Base-by-base conservation (phyloP, 2,888 invertebrate genomes). In the Ceriagrion tenellum region DNA sequence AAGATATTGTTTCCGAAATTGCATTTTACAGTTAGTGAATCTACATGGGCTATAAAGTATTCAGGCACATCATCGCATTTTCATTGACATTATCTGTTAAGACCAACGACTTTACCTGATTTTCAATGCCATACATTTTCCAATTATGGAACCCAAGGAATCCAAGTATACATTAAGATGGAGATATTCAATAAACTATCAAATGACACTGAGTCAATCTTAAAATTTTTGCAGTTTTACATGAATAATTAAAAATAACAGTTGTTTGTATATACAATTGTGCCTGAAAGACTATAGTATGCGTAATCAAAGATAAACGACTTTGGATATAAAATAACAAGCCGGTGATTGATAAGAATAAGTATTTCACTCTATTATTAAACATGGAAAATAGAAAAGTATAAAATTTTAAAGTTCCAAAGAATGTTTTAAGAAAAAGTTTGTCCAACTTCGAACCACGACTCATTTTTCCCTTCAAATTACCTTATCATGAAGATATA, bases 401-500 rank as follows among this genome's bases (percentile, higher is more conserved):
- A 18, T 81, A 23, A 69, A 69, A 35, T 35, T 81, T 81, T 69
- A 18, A 13, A 35, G 4, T 81, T 81, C 35, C 81, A 81, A 35
- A 35, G 18, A 40, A 59, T 91, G 55, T 8, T 93, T 69, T 47
- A 23, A 55, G 69, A 93, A 6, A 93, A 63, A 35, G 0, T 93
- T 55, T 93, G 93, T 93, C 93, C 93, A 69, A 93, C 93, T 93
- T 69, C 93, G 74, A 93, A 93, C 93, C 93, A 93, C 93, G 93
- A 93, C 93, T 93, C 93, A 47, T 74, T 93, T 81, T 93, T 93
- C 93, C 93, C 93, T 93, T 93, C 93, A 93, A 93, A 93, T 93
- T 93, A 93, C 93, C 93, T 93, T 93, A 69, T 47, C 40, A 93
- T 69, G 40, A 93, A 93, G n/a, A 74, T 26, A 93, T n/a, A 91